Percentiles rank a stretch among this genome's conserved stretches.
Conservation (phyloP, 1,140 invertebrate genomes). For the Thrips palmi region DNA sequence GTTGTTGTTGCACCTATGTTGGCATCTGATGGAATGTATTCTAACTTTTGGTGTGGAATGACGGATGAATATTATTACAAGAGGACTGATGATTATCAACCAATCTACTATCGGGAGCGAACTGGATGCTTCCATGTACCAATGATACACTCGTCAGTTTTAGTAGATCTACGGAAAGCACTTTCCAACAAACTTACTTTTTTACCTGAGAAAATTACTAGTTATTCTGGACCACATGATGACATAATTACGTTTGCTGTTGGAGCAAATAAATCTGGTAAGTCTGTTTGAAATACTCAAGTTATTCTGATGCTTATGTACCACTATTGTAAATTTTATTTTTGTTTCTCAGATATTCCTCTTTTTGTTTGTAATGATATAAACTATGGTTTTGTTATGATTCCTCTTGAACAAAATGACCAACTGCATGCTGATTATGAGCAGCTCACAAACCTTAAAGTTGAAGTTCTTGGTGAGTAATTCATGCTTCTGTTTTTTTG, state of each 20-base stretch:
- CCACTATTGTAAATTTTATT: conserved; percentile 6
- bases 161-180: conserved; percentile 53
- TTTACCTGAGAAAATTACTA: conserved; percentile 34
- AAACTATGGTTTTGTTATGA: conserved; percentile 62
- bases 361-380: conserved; percentile 68
- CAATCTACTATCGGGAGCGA: conserved; percentile 53
- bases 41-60: conserved; percentile 95
- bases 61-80: conserved; percentile 72
- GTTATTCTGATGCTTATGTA: conserved; percentile 11
- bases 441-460: conserved; percentile 58
- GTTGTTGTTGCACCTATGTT: conserved; percentile 66
- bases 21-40: conserved; percentile 69
- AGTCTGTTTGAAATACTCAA: conserved; percentile 13
- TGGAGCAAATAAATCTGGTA: conserved; percentile 53
- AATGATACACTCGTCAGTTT: conserved; percentile 79
- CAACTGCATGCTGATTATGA: conserved; percentile 42
- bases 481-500: conserved; percentile 9
- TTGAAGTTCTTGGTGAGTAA: conserved; percentile 45
- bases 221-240: conserved; percentile 62
- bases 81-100: conserved; percentile 69
- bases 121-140: conserved; percentile 67
- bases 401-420: conserved; percentile 56
- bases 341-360: conserved; percentile 33
- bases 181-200: conserved; percentile 58
- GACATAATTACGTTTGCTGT: conserved; percentile 90